phyloP scores from a whole-genome alignment of 2,113 vertebrate genomes.

The Catharus minimus region DNA sequence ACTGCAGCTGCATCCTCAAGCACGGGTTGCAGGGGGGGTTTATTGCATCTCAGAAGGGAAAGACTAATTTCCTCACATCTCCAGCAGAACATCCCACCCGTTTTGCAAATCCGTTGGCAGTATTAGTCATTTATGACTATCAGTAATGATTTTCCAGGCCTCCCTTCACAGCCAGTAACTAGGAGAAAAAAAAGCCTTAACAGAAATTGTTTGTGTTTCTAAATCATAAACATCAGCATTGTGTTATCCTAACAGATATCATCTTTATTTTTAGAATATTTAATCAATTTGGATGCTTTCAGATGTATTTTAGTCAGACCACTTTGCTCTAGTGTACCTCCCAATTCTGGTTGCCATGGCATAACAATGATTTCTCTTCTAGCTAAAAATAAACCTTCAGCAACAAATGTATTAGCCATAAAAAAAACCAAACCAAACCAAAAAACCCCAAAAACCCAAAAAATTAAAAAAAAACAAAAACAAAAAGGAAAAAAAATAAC shows the following conservation, averaged over 20 bases:
- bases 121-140: constrained; percentile 17
- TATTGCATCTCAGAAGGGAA: neutral
- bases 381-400: constrained; percentile 70
- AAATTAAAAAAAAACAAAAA: neutral
- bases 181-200: neutral
- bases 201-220: neutral
- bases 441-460: neutral
- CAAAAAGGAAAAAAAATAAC: no score
- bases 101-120: neutral
- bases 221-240: constrained; percentile 16
- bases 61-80: neutral
- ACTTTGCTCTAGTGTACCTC: constrained; percentile 62
- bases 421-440: neutral
- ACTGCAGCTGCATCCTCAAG: neutral
- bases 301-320: constrained; percentile 65
- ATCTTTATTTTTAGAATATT: constrained; percentile 69
- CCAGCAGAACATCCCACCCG: neutral
- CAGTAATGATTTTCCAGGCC: neutral
- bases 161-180: neutral
- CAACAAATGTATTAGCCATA: constrained; percentile 34
- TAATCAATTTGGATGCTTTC: constrained; percentile 64
- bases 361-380: constrained; percentile 61
- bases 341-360: constrained; percentile 67
- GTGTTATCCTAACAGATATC: constrained; percentile 14
- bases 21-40: accelerated